Evolutionary conservation across 2,113 vertebrate genomes (phyloP), one percentile per base, ranked within the genome.

Genomic region (Antechinus stuartii): DNA sequence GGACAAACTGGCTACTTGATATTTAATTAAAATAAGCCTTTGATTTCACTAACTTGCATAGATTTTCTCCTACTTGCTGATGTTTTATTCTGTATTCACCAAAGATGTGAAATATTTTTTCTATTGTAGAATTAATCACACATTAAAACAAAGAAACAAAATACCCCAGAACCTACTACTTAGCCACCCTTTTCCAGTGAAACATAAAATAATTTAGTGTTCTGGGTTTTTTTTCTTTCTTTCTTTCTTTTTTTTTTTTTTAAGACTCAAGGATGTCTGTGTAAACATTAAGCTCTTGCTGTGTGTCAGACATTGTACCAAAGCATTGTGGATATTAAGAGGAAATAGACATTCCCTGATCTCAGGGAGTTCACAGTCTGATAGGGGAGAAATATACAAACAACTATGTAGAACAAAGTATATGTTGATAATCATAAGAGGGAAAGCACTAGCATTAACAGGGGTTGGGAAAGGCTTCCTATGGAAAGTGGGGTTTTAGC

Each of bases 21-120:
- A 95, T 95, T 97, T 96, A 96, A 93, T 91, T 91, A 54, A 93
- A 95, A 76, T 2, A 91, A 91, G 92, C 54, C 91, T 97, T 97
- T 96, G 35, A 22, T 55, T 93, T 55, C 11, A 91, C 25, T 94
- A 96, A 90, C 8, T 94, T 95, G 14, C 61, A 93, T 84, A 49
- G 53, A 19, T 22, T 55, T 96, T 84, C 35, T 76, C n/a, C 35
- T 76, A 22, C n/a, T 76, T 6, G 19, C 6, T 42, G 19, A 42
- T 16, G 42, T 76, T 76, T 76, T 42, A 76, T 76, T 76, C 35
- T 42, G 16, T n/a, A 42, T 76, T 42, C 16, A 42, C n/a, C n/a
- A 76, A 42, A n/a, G 35, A n/a, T 42, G 6, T n/a, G 16, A 76
- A 76, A 76, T 76, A n/a, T n/a, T 76, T 19, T 76, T n/a, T 42